Base-by-base conservation (phyloP, 2,113 vertebrate genomes). In the Vanacampus margaritifer region DNA sequence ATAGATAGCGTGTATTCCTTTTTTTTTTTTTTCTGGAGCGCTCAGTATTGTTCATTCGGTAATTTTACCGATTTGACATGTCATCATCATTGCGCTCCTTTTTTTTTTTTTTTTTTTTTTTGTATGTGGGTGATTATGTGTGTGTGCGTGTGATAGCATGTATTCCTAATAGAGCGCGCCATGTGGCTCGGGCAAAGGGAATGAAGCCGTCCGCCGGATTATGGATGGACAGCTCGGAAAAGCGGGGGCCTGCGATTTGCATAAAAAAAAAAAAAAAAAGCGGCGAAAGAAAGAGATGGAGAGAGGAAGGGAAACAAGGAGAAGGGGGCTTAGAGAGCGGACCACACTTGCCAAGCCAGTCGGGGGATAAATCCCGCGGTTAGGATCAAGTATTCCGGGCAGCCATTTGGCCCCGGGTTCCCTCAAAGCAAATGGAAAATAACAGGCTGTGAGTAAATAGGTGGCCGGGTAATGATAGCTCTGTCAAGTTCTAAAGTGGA, bases 141-240 rank as follows among this genome's bases (percentile, higher is more conserved):
- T n/a, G n/a, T n/a, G n/a, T n/a, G n/a, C n/a, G n/a, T n/a, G n/a
- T n/a, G n/a, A n/a, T n/a, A 2, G 28, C 28, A 32, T 75, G 76
- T 80, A 76, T 80, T 74, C 48, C 75, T 79, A 84, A 80, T 72
- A 76, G 74, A 79, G 69, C 64, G 60, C 73, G 79, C 37, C 45
- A 65, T 54, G 75, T 81, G 76, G 28, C 54, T 56, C 28, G 53
- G 53, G 74, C 53, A 16, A 3, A 24, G 72, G 82, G 88, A 89
- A 90, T 87, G 87, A 87, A 90, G 87, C 86, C 86, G 86, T 91
- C 86, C 86, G 67, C 84, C 64, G 83, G 88, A 90, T 91, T 90
- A 89, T 77, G 85, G 74, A 75, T 54, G 80, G 87, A 89, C 86
- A 82, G 89, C 75, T 85, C 83, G 84, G 75, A 87, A 87, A 85